Base-by-base conservation (phyloP, 2,797 vertebrate genomes). In the Sebastes matsubarae region DNA sequence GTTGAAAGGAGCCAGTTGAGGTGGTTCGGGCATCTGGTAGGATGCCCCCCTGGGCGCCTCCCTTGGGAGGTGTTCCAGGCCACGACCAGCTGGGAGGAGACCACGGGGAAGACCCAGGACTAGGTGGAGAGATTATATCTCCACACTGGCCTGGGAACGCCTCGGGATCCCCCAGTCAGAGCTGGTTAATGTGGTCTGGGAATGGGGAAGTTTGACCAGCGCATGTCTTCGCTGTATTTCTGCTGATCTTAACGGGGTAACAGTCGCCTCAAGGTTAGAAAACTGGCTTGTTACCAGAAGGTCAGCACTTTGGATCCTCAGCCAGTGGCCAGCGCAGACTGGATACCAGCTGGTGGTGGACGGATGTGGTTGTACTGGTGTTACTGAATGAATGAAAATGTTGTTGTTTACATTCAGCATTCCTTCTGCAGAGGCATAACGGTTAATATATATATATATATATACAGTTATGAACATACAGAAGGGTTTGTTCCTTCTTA, bases 181-280 rank as follows among this genome's bases (percentile, higher is more conserved):
- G 36, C 36, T 38, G 36, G 12, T 38, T 38, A 38, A 38, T 38
- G 36, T 38, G 36, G 36, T 5, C 36, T 5, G 36, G 36, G 36
- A 38, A 38, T 14, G 36, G 36, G 36, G 34, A 36, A 36, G 34
- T 75, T 75, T 72, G 52, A 80, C 73, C 55, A 52, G 14, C 29
- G 32, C 25, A 24, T 55, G 42, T 57, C 58, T 69, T 65, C 69
- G 12, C 71, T 68, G 27, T 12, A 57, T 83, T 81, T 88, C 10
- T 68, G 52, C 27, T 77, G 25, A 30, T 72, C 80, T 80, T 69
- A 63, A 72, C 75, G 58, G 61, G 22, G 25, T 16, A 74, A 29
- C 24, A 10, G 18, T 25, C 16, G 52, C 64, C 42, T 52, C 16
- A 30, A 82, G 74, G 72, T 76, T 60, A 68, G 57, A 82, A 69